phyloP scores from a whole-genome alignment of 2,113 vertebrate species.

The Dromiciops gliroides region DNA sequence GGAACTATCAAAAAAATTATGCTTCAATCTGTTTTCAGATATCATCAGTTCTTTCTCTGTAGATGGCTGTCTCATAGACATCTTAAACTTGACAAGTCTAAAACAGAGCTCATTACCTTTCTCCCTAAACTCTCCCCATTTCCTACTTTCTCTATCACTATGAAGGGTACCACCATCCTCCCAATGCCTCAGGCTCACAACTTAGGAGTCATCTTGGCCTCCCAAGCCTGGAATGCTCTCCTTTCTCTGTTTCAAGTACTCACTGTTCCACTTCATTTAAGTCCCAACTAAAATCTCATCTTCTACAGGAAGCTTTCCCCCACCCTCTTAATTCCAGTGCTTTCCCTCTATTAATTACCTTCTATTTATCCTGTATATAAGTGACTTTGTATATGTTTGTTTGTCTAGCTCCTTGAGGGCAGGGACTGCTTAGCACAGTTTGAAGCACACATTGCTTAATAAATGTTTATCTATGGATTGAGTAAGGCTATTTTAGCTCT shows the following conservation, averaged over 20 bases:
- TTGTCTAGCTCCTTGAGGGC: neutral
- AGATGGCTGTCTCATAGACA: neutral
- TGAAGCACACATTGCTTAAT: neutral
- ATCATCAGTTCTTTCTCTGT: too few relatives aligned
- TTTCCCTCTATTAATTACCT: neutral
- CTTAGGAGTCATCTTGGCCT: neutral
- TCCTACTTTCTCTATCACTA: neutral
- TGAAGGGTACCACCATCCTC: neutral
- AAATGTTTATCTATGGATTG: neutral
- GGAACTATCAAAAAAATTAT: too few relatives aligned
- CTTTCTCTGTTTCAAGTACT: neutral
- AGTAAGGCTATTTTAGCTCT: neutral
- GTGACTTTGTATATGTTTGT: neutral
- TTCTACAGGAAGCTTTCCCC: neutral
- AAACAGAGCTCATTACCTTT: neutral
- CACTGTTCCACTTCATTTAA: neutral
- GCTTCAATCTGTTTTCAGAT: too few relatives aligned
- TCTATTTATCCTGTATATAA: neutral
- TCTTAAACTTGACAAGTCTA: too few relatives aligned
- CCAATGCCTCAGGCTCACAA: neutral
- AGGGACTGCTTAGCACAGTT: neutral
- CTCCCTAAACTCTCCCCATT: neutral
- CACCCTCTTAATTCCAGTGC: neutral
- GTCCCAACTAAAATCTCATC: too few relatives aligned
- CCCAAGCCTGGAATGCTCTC: neutral